Percentiles rank a stretch among this genome's conserved stretches.
Conservation (phyloP, 2,888 invertebrate genomes). For the Agrotis puta region DNA sequence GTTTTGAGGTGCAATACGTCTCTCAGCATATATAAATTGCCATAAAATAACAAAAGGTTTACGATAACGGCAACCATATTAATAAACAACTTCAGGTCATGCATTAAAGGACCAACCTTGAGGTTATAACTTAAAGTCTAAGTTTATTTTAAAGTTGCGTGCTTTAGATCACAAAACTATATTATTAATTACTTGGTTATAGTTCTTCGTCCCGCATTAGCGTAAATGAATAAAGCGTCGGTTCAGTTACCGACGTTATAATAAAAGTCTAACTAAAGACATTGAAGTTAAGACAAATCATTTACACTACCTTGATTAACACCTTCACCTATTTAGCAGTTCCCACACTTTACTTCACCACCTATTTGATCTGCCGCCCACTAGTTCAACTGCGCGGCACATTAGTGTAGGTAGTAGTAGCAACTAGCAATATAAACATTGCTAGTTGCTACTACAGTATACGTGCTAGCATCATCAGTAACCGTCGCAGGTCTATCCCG, state of each 20-base stretch:
- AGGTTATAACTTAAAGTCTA: neutral
- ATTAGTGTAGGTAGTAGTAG: conserved; percentile 64
- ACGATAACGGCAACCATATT: neutral
- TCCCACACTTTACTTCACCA: conserved; percentile 66
- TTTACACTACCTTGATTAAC: conserved; percentile 67
- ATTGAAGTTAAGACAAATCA: conserved; percentile 47
- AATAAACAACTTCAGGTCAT: neutral
- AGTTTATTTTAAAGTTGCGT: neutral
- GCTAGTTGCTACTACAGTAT: too few relatives aligned
- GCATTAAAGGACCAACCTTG: neutral
- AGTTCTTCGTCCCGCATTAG: neutral
- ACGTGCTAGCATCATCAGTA: conserved; percentile 75
- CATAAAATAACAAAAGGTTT: conserved; percentile 32
- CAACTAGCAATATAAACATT: conserved; percentile 47
- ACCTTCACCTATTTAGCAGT: conserved; percentile 73
- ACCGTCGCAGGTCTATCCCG: conserved; percentile 80
- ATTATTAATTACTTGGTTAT: neutral
- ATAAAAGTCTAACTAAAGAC: conserved; percentile 23
- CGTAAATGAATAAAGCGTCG: neutral
- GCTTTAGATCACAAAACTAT: conserved; percentile 1
- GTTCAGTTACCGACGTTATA: neutral
- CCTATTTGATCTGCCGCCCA: conserved; percentile 63
- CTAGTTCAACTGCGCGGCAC: conserved; percentile 45
- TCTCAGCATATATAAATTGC: conserved; percentile 10
- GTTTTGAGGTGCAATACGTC: conserved; percentile 68